phyloP scores from a whole-genome alignment of 2,113 vertebrate genomes.

The Circaetus cinerascens region DNA sequence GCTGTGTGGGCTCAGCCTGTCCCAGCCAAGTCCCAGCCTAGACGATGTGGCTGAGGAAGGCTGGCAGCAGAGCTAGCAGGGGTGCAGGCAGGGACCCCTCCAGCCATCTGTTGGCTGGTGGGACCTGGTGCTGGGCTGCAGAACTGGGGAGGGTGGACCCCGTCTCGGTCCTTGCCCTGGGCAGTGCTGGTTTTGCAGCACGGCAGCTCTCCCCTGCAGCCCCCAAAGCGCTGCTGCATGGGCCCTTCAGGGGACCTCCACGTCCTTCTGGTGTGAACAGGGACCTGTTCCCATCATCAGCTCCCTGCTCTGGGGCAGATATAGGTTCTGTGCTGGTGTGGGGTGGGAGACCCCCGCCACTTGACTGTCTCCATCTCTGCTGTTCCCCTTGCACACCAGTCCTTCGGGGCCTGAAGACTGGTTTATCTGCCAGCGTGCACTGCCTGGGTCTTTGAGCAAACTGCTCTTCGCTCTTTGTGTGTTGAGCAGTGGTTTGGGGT shows the following conservation, averaged over 20 bases:
- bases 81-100: background rate
- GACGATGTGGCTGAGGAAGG: accelerated
- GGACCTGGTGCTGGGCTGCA: background rate
- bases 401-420: accelerated
- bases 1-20: background rate
- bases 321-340: accelerated
- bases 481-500: background rate
- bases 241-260: background rate
- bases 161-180: background rate
- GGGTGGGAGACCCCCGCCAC: background rate
- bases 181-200: background rate
- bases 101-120: background rate
- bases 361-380: background rate
- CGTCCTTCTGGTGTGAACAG: background rate
- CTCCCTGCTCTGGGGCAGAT: background rate
- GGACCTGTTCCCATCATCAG: background rate
- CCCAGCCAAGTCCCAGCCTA: background rate
- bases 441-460: background rate
- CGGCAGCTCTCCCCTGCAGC: background rate
- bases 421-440: background rate
- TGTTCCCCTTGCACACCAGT: background rate
- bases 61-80: accelerated
- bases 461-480: background rate
- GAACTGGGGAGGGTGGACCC: background rate
- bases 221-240: background rate